Base-by-base conservation (phyloP, 2,888 invertebrate species). In the Chrysodeixis includens region DNA sequence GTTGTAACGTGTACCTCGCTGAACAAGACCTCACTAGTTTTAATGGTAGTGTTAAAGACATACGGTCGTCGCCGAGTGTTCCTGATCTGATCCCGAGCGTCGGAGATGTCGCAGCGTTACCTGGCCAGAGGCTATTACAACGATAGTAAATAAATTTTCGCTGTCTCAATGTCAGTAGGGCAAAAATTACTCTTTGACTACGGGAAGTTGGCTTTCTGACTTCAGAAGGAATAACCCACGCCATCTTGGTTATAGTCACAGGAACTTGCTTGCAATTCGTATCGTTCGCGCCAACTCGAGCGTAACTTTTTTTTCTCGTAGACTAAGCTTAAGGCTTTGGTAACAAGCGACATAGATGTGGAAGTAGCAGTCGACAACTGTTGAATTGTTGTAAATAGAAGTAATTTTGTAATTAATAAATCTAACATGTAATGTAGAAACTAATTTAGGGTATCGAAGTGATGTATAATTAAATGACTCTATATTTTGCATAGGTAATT, bases 21-120 rank as follows among this genome's bases (percentile, higher is more conserved):
- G 82, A 80, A 86, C 16, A 73, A 87, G 89, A 91, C 90, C 91
- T 93, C 91, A 91, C 83, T 92, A 92, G 90, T 79, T 88, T 66
- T 90, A 89, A 86, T 81, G 71, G 77, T 86, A 86, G 62, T 69
- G 66, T 71, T 74, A 82, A 79, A 71, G 62, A 70, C 35, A 64
- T 32, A 56, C 51, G 61, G 69, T 72, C 58, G 69, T 69, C 68
- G 71, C 53, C 40, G 54, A 68, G 53, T 63, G 61, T 55, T 44
- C 60, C 54, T 54, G 57, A 62, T 65, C 61, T 57, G 72, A 62
- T 66, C 56, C 66, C 32, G 55, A 52, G 53, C 20, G 53, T 61
- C 35, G 51, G 52, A 56, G 46, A 51, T 56, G 56, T 14, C 16
- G 14, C 40, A 53, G 40, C 44, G 14, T 30, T 44, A 51, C 52